These are phyloP conservation scores for Phyllotreta striolata DNA, from an alignment of 2,888 invertebrate genomes.

Conservation along the genomic window DNA sequence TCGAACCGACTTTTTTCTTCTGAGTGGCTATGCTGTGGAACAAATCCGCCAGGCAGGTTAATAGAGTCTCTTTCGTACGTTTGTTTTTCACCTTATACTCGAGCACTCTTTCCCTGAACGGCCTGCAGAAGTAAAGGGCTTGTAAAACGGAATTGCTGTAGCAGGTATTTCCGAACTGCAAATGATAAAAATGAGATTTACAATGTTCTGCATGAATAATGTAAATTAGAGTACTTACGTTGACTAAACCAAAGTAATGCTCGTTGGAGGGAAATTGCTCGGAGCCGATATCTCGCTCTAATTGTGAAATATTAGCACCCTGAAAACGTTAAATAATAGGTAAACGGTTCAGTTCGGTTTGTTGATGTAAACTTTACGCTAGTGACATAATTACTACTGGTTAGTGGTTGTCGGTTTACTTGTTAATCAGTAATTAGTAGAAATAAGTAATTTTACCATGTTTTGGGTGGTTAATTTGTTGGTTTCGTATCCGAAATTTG, in stretches of 20 bases:
- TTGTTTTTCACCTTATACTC: constrained; percentile 98
- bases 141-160: constrained; percentile 99
- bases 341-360: constrained; percentile 21
- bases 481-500: constrained; percentile 59
- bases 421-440: background rate
- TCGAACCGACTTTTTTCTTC: constrained; percentile 99
- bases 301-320: constrained; percentile 99
- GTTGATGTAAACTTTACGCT: constrained; percentile 25
- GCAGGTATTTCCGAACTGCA: constrained; percentile 99
- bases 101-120: constrained; percentile 97
- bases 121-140: constrained; percentile 98
- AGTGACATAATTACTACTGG: constrained; percentile 21
- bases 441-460: constrained; percentile 52
- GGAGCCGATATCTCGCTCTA: constrained; percentile 98
- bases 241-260: constrained; percentile 99
- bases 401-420: background rate
- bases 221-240: constrained; percentile 73
- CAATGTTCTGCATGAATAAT: constrained; percentile 1
- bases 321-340: constrained; percentile 60
- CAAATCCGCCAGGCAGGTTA: constrained; percentile 97
- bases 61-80: constrained; percentile 93
- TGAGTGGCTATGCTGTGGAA: constrained; percentile 99
- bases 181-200: constrained; percentile 41
- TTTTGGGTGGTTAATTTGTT: constrained; percentile 61
- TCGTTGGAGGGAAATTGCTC: constrained; percentile 99